Percentiles rank a stretch among this genome's conserved stretches.
Evolutionary conservation across 2,113 vertebrate genomes (phyloP).

Genomic region (Oreotrochilus melanogaster): DNA sequence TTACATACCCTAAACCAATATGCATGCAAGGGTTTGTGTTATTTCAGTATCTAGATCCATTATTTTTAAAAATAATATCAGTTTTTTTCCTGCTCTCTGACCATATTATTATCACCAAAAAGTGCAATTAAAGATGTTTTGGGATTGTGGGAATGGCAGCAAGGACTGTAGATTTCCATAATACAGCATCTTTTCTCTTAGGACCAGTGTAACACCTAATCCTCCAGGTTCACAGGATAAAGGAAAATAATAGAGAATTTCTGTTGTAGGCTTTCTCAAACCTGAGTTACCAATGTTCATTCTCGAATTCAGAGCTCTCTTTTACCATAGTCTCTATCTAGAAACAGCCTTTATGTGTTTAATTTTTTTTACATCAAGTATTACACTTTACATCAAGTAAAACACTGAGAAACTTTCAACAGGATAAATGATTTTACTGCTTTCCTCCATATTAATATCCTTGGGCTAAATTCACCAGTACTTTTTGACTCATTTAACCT

Average conservation of each 20-base stretch:
- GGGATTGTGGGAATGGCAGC: neutral
- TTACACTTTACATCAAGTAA: neutral
- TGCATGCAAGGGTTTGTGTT: neutral
- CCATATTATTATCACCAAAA: neutral
- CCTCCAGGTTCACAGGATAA: neutral
- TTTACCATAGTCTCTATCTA: neutral
- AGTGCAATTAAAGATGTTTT: neutral
- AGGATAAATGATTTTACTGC: neutral
- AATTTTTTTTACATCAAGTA: neutral
- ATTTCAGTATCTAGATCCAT: neutral
- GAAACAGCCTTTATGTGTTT: neutral
- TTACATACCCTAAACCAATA: neutral
- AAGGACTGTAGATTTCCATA: neutral
- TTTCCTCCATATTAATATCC: neutral
- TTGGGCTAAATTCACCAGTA: neutral
- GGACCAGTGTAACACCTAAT: neutral
- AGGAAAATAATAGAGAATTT: neutral
- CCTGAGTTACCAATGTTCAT: neutral
- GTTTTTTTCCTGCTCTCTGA: neutral
- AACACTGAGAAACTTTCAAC: neutral
- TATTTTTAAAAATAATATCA: neutral
- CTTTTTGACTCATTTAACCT: neutral
- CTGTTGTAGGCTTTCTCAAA: neutral
- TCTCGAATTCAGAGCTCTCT: neutral
- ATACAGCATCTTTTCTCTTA: neutral